phyloP scores from a whole-genome alignment of 2,113 vertebrate species.

The Lophius piscatorius region DNA sequence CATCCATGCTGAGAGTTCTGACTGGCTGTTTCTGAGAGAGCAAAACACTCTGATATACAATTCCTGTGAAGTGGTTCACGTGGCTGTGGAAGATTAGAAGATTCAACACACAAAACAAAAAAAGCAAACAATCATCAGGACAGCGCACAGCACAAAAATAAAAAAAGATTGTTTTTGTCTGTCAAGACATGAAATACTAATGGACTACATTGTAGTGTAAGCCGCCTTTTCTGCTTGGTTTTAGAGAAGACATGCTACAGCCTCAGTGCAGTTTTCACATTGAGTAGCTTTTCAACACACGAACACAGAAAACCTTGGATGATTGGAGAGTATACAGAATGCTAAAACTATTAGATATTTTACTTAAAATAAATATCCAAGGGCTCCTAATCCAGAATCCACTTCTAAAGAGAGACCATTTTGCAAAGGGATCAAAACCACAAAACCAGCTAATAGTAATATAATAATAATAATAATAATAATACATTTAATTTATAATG shows the following conservation, averaged over 20 bases:
- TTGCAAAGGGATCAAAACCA: no score
- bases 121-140: not conserved
- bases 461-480: no score
- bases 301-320: not conserved
- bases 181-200: constrained; percentile 33
- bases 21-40: constrained; percentile 85
- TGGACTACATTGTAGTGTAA: constrained; percentile 12
- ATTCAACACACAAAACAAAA: constrained; percentile 19
- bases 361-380: no score
- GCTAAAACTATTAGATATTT: no score
- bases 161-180: constrained; percentile 20
- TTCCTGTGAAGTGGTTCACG: constrained; percentile 93
- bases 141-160: constrained; percentile 14
- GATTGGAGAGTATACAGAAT: not conserved
- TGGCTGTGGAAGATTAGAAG: constrained; percentile 80
- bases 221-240: constrained; percentile 8
- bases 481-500: no score
- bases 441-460: no score
- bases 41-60: constrained; percentile 91
- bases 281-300: constrained; percentile 26
- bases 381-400: no score
- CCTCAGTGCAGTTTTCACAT: constrained; percentile 11
- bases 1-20: constrained; percentile 86
- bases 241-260: constrained; percentile 12
- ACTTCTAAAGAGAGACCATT: no score